Percentiles rank a stretch among this genome's conserved stretches.
phyloP scores from a whole-genome alignment of 2,888 invertebrate genomes.

The Oegoconia quadripuncta region DNA sequence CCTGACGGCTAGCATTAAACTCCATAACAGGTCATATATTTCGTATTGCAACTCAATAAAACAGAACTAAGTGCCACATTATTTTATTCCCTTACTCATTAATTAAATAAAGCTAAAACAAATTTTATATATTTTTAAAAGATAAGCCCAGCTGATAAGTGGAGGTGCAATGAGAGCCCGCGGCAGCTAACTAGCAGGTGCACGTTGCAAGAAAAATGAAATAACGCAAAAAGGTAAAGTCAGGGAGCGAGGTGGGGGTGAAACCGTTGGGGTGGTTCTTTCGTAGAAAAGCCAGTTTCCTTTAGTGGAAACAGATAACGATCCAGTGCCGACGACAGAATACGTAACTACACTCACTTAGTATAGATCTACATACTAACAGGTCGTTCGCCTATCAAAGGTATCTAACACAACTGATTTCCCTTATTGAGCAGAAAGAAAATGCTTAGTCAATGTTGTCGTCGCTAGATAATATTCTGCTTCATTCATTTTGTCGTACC shows the following conservation, averaged over 20 bases:
- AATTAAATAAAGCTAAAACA: too few species aligned
- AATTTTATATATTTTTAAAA: too few species aligned
- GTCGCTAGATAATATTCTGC: constrained; percentile 33
- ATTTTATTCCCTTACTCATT: too few species aligned
- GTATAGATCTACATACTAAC: constrained; percentile 63
- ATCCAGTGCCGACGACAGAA: constrained; percentile 76
- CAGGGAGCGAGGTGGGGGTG: constrained; percentile 49
- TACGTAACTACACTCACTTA: constrained; percentile 72
- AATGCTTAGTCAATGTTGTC: constrained; percentile 41
- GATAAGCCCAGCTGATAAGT: constrained; percentile 43
- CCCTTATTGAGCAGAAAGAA: constrained; percentile 38
- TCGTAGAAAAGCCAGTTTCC: constrained; percentile 75
- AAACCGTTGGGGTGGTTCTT: constrained; percentile 67
- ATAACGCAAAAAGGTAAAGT: constrained; percentile 73
- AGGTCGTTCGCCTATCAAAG: constrained; percentile 52
- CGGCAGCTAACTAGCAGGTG: constrained; percentile 73
- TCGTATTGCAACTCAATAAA: constrained; percentile 25
- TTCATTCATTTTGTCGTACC: constrained; percentile 28
- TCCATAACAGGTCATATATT: constrained; percentile 47
- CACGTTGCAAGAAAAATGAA: constrained; percentile 75
- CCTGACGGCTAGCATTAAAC: constrained; percentile 66
- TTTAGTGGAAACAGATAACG: constrained; percentile 79
- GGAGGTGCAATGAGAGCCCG: constrained; percentile 54
- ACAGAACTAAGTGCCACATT: too few species aligned
- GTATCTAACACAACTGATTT: constrained; percentile 59